Evolutionary conservation across 2,888 invertebrate genomes (phyloP).

Genomic region (Adineta ricciae): DNA sequence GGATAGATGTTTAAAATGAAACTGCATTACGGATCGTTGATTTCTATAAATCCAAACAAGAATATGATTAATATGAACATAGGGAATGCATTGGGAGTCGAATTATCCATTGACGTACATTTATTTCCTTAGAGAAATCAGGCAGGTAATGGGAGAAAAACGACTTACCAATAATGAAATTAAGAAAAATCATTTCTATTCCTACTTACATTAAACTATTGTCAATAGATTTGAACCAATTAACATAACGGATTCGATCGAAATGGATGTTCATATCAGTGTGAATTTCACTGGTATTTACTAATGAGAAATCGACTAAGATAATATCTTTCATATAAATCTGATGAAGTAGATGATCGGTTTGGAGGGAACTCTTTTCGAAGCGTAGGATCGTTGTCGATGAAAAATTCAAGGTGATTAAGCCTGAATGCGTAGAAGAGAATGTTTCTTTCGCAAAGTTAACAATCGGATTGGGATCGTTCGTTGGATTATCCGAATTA

Average conservation of each 20-base stretch:
- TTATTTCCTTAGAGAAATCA: background rate
- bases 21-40: background rate
- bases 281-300: background rate
- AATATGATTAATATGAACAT: no score
- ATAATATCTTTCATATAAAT: background rate
- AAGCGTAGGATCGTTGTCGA: background rate
- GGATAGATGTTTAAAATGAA: background rate
- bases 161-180: no score
- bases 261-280: background rate
- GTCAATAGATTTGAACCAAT: background rate
- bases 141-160: no score
- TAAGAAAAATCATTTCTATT: no score
- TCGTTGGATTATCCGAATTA: background rate
- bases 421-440: background rate
- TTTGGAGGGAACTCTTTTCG: background rate
- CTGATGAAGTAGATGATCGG: background rate
- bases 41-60: no score
- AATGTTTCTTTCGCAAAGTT: background rate
- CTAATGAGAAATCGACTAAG: background rate
- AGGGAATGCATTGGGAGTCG: no score
- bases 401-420: background rate
- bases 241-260: background rate
- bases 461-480: constrained; percentile 7
- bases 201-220: no score
- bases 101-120: background rate